Percentiles rank a stretch among this genome's conserved stretches.
These are phyloP conservation scores for Girardinichthys multiradiatus DNA, from an alignment of 2,113 vertebrate species.

Conservation along the genomic window DNA sequence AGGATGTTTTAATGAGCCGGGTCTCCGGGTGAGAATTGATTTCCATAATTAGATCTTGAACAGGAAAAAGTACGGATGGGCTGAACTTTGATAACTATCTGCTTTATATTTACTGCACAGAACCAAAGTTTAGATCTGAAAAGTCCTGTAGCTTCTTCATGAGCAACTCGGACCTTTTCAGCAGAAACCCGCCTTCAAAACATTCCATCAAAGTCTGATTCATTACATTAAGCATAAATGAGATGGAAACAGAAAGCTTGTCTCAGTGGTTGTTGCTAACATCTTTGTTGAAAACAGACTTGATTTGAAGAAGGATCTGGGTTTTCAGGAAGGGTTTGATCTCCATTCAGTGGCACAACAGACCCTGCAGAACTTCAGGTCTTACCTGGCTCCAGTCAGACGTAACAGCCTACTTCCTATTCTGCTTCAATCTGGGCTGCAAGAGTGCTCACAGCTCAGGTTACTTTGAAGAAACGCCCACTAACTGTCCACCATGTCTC, in stretches of 20 bases:
- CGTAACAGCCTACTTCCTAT: too few species aligned
- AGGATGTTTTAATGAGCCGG: constrained; percentile 52
- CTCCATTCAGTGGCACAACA: neutral
- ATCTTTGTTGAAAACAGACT: too few species aligned
- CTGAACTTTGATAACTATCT: constrained; percentile 23
- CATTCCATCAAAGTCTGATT: too few species aligned
- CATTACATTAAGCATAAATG: too few species aligned
- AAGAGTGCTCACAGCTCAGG: too few species aligned
- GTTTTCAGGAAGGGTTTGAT: neutral
- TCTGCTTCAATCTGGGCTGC: too few species aligned
- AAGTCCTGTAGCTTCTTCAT: neutral
- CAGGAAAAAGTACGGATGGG: constrained; percentile 19
- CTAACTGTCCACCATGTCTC: too few species aligned
- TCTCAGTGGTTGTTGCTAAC: too few species aligned
- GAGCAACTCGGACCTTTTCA: neutral
- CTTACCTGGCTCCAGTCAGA: too few species aligned
- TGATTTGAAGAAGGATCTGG: too few species aligned
- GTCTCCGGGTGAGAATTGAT: constrained; percentile 28
- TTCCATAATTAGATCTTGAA: constrained; percentile 49
- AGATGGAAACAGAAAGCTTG: neutral
- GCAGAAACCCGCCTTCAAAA: neutral
- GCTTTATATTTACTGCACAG: constrained; percentile 7
- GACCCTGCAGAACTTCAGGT: neutral
- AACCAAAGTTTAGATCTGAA: neutral
- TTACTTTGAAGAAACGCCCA: too few species aligned